Evolutionary conservation across 2,113 vertebrate species (phyloP), one percentile per base, ranked within the genome.

Genomic region (Notarius quadriscutis): DNA sequence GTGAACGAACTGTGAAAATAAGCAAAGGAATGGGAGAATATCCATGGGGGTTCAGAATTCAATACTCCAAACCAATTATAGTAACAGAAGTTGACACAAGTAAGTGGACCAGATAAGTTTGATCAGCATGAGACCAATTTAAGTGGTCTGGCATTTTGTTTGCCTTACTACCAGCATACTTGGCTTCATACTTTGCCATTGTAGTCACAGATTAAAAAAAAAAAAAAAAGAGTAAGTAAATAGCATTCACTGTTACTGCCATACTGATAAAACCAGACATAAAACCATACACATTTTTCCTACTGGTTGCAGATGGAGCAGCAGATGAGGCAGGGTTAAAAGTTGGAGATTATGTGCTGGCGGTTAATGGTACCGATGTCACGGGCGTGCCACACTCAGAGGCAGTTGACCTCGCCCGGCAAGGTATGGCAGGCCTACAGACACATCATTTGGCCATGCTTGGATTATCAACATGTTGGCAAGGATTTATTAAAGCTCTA

Each of bases 21-120:
- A 90, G 91, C 85, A 98, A 97, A 94, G 97, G 96, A 77, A 94
- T 92, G 14, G 97, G 96, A 53, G 96, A 96, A 88, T 99, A 97
- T 86, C 96, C 97, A 0, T 98, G 98, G 97, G 97, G 97, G 72
- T 98, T 98, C 90, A 93, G 96, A 81, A 98, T 99, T 90, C 97
- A 99, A 90, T 98, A 97, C 91, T 97, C 97, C 71, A 98, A 98
- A 91, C 97, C 97, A 48, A 97, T 98, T 30, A 91, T 98, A 72
- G 97, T 99, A 11, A 99, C 97, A 30, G 97, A 98, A 93, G 96
- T 99, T 60, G 97, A 99, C 88, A 96, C 97, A 89, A 98, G 97
- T 99, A 95, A 96, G 96, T 95, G 0, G 6, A 48, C 53, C 50
- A 62, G 11, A 53, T 50, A 20, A 22, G 12, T 63, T 41, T 30